Percentiles rank a stretch among this genome's conserved stretches.
Conservation (phyloP, 2,113 vertebrate genomes). For the Hoplias malabaricus region DNA sequence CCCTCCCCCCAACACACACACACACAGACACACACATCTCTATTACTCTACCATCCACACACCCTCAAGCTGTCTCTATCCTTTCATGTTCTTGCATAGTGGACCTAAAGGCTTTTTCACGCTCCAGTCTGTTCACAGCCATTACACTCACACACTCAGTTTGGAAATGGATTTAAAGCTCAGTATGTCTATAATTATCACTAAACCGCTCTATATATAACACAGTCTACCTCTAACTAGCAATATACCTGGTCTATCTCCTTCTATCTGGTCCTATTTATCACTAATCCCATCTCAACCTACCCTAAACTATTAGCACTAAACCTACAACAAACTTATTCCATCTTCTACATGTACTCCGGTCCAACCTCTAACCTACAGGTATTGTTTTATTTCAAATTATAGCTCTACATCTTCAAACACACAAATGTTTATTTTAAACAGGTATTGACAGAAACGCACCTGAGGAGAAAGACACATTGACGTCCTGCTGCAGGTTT, state of each 20-base stretch:
- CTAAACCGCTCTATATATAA: neutral
- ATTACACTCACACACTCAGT: neutral
- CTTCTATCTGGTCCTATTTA: no score
- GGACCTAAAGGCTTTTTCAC: neutral
- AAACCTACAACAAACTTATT: neutral
- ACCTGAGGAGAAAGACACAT: neutral
- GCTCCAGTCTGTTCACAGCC: neutral
- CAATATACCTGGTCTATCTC: no score
- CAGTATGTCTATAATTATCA: neutral
- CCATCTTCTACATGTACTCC: no score
- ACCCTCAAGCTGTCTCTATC: neutral
- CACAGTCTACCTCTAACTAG: neutral
- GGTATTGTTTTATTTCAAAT: no score
- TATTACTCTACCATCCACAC: no score
- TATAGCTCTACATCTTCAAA: neutral
- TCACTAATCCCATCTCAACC: neutral
- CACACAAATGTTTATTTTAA: neutral
- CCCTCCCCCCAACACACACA: neutral
- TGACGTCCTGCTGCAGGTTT: conserved; percentile 3
- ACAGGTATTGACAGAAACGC: neutral
- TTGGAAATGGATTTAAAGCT: neutral
- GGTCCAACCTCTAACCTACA: no score
- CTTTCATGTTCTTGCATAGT: neutral
- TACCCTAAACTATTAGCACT: neutral
- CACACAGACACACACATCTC: no score